Evolutionary conservation across 2,797 vertebrate species (phyloP), one percentile per base, ranked within the genome.

Genomic region (Eurystomus glaucurus): DNA sequence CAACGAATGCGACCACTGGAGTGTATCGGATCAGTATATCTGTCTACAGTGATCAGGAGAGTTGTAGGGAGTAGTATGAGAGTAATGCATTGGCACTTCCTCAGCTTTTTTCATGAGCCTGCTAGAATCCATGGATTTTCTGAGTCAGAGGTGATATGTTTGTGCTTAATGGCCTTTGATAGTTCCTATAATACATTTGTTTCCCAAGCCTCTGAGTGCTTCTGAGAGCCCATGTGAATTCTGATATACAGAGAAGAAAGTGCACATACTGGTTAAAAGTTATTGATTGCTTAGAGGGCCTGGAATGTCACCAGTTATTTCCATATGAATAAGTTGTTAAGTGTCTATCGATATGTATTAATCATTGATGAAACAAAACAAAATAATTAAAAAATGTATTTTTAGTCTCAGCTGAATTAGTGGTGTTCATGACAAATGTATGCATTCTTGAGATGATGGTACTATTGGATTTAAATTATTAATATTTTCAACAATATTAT

Each of bases 401-500:
- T 81, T 86, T 64, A 37, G 79, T 22, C 61, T 64, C 11, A 31
- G 46, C 50, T 78, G 66, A 71, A 85, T 65, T 64, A 79, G 76
- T n/a, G 29, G 13, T 29, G 2, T 48, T 93, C 48, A 39, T 29
- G 70, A 58, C 6, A 1, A 80, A 46, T 39, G 31, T 71, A 55
- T 33, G 66, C 11, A 17, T 91, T 90, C n/a, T 35, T 41, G 68
- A 96, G 72, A 71, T 25, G 37, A 54, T 78, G 70, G 37, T 50
- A 92, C 82, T 88, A 82, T 90, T 94, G 28, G 33, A 81, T 93
- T 93, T 94, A 58, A 96, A 95, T 96, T 95, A 93, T 96, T 95
- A 86, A 94, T 51, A 85, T 74, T 85, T 92, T 54, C 83, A 87
- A 54, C 22, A 18, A 39, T 52, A 60, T 91, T 92, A 91, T 72